These are phyloP conservation scores for silkworm (Bombyx mori) DNA, from an alignment of 1,140 invertebrate species.

Conservation along the genomic window DNA sequence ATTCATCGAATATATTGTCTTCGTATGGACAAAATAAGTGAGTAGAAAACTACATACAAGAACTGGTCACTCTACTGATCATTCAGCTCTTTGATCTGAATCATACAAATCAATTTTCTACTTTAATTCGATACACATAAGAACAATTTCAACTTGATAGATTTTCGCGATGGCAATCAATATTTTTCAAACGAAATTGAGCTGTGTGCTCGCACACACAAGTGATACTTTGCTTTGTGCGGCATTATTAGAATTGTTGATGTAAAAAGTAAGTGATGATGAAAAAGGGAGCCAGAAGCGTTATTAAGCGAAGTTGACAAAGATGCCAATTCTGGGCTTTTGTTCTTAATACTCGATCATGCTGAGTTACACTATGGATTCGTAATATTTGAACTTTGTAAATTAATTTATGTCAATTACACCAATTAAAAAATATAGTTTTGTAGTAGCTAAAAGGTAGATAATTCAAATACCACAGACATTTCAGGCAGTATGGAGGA, in stretches of 20 bases:
- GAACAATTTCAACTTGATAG: no score
- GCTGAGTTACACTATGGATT: no score
- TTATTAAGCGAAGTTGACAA: constrained; percentile 55
- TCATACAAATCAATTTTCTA: constrained; percentile 11
- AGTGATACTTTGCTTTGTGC: no score
- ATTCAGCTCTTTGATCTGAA: constrained; percentile 25
- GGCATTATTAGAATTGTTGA: constrained; percentile 10
- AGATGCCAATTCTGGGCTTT: constrained; percentile 45
- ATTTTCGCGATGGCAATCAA: no score
- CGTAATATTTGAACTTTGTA: no score
- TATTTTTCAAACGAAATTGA: constrained; percentile 1
- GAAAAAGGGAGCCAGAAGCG: constrained; percentile 50
- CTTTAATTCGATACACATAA: no score
- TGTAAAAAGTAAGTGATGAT: constrained; percentile 45
- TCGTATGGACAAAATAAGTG: constrained; percentile 63
- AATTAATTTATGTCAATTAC: no score
- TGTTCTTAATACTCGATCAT: constrained; percentile 18
- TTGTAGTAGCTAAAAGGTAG: no score
- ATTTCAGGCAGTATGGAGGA: no score
- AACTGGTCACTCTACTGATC: constrained; percentile 33
- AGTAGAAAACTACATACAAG: constrained; percentile 48
- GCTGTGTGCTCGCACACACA: neutral
- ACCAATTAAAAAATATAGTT: no score
- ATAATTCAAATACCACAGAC: no score
- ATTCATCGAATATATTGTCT: constrained; percentile 59